Conservation (phyloP, 2,888 invertebrate species). For the Tricholauxania praeusta region DNA sequence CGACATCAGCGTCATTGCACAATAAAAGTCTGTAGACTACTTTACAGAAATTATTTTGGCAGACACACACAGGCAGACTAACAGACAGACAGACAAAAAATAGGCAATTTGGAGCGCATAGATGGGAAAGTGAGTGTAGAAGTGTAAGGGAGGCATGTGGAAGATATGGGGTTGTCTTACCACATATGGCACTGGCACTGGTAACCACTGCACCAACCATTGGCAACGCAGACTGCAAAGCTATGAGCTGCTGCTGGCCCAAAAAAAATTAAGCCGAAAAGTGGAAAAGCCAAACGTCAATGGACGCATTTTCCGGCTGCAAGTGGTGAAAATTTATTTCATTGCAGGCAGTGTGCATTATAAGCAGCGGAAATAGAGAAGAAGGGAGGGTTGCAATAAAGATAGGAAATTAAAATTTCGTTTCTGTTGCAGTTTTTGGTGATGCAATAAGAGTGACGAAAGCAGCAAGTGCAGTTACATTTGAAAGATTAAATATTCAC, state of each 20-base stretch:
- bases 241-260: not conserved
- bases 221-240: not conserved
- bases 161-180: not conserved
- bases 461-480: not conserved
- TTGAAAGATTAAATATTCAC: too few relatives aligned
- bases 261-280: slow-evolving; percentile 21
- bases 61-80: not conserved
- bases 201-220: not conserved
- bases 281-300: slow-evolving; percentile 41
- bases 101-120: not conserved
- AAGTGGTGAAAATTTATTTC: slow-evolving; percentile 42
- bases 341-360: slow-evolving; percentile 6
- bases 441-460: slow-evolving; percentile 53
- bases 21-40: not conserved
- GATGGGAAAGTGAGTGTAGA: not conserved
- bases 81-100: slow-evolving; percentile 1
- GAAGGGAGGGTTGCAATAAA: too few relatives aligned
- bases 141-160: not conserved
- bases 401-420: too few relatives aligned
- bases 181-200: slow-evolving; percentile 9
- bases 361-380: not conserved
- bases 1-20: slow-evolving; percentile 8
- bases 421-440: slow-evolving; percentile 43
- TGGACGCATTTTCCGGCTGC: slow-evolving; percentile 47
- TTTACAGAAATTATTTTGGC: slow-evolving; percentile 22